Conservation (phyloP, 2,888 invertebrate species). For the Amphipoea lucens region DNA sequence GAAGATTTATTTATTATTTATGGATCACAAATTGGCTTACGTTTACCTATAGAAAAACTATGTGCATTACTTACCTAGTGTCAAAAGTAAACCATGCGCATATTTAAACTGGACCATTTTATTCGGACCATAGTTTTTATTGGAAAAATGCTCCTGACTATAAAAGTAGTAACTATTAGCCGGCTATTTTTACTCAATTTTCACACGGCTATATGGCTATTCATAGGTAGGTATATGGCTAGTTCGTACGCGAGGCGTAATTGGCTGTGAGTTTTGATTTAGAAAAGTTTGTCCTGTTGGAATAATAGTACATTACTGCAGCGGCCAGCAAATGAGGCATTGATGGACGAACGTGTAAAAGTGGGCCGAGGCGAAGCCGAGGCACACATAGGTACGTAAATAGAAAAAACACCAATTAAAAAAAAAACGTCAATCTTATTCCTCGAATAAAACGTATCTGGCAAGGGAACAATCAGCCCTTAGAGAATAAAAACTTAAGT, state of each 20-base stretch:
- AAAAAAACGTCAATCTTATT: too few species aligned
- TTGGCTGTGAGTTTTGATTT: slow-evolving; percentile 1
- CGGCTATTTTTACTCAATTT: slow-evolving; percentile 41
- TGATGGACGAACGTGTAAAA: too few species aligned
- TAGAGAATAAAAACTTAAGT: neutral
- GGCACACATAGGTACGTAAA: too few species aligned
- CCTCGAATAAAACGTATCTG: too few species aligned
- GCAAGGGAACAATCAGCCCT: too few species aligned
- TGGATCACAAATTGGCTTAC: neutral
- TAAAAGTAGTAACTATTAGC: slow-evolving; percentile 52
- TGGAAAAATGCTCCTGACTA: slow-evolving; percentile 30
- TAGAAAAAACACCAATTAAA: too few species aligned
- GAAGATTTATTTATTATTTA: neutral
- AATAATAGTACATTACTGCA: too few species aligned
- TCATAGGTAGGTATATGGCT: neutral
- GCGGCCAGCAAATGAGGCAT: too few species aligned
- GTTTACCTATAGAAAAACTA: neutral
- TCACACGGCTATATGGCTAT: slow-evolving; percentile 20
- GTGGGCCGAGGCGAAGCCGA: too few species aligned
- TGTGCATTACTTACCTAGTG: neutral
- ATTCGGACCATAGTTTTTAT: slow-evolving; percentile 24
- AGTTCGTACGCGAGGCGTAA: slow-evolving; percentile 7
- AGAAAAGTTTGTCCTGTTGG: neutral
- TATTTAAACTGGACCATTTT: slow-evolving; percentile 25
- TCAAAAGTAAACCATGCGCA: neutral